Percentiles rank a stretch among this genome's conserved stretches.
These are phyloP conservation scores for Octopus sinensis DNA, from an alignment of 1,140 invertebrate genomes.

Conservation along the genomic window DNA sequence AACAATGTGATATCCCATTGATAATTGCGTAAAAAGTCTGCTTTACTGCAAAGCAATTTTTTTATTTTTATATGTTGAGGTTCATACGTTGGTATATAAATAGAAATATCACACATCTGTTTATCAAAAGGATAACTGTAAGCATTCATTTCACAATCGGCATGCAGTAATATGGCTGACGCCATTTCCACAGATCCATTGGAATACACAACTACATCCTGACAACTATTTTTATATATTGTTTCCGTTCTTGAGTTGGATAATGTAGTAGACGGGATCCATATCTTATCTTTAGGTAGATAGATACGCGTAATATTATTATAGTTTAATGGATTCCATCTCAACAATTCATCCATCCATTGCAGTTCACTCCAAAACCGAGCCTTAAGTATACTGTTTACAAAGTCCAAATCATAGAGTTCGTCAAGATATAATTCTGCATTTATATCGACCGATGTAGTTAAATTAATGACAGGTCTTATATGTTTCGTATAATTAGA, in stretches of 20 bases:
- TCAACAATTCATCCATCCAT: slow-evolving; percentile 57
- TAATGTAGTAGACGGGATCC: slow-evolving; percentile 59
- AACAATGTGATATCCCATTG: background rate
- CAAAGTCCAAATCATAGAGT: background rate
- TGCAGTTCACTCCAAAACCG: slow-evolving; percentile 1
- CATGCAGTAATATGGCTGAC: background rate
- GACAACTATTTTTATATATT: background rate
- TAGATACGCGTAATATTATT: slow-evolving; percentile 56
- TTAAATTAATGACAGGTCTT: too few relatives aligned
- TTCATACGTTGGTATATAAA: background rate
- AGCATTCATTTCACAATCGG: background rate
- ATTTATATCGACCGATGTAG: background rate
- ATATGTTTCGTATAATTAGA: too few relatives aligned
- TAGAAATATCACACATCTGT: background rate
- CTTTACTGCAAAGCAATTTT: background rate
- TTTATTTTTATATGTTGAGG: background rate
- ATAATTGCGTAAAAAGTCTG: background rate
- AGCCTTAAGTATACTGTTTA: background rate
- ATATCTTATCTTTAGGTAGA: slow-evolving; percentile 55
- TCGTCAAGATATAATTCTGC: background rate
- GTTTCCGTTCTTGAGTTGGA: slow-evolving; percentile 42
- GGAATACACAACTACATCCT: background rate
- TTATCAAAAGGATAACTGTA: background rate
- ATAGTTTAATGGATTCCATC: slow-evolving; percentile 56
- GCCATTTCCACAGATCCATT: background rate